A percentile compares a stretch with the other conserved stretches of the same genome.
Conservation (phyloP, 2,113 vertebrate species). For the Taurulus bubalis region DNA sequence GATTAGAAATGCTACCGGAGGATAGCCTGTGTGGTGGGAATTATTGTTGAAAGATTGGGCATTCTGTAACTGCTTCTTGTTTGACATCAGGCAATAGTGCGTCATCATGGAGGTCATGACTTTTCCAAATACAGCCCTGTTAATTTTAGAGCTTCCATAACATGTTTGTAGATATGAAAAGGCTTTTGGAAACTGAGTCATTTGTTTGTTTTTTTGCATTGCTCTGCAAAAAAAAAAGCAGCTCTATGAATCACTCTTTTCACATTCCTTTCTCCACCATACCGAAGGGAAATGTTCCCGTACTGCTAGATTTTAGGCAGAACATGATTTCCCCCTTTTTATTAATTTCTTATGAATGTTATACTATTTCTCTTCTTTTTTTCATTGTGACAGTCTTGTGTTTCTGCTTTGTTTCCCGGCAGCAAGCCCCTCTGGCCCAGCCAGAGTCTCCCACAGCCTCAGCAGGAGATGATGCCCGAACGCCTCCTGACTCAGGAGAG, state of each 20-base stretch:
- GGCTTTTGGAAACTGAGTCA: slow-evolving; percentile 30
- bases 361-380: not conserved
- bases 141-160: slow-evolving; percentile 20
- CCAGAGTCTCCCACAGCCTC: slow-evolving; percentile 95
- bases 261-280: not conserved
- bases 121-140: slow-evolving; percentile 17
- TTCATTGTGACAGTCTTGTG: not conserved
- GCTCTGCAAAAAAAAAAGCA: slow-evolving; percentile 18
- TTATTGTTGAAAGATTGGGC: not conserved
- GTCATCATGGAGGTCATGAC: slow-evolving; percentile 26
- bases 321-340: not conserved
- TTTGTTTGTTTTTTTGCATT: slow-evolving; percentile 15
- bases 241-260: slow-evolving; percentile 25
- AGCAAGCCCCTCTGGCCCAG: slow-evolving; percentile 93
- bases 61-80: not conserved
- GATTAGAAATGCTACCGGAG: not conserved
- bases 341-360: not conserved
- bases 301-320: not conserved
- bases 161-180: slow-evolving; percentile 12
- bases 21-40: not conserved
- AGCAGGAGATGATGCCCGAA: slow-evolving; percentile 90
- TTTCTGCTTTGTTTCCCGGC: slow-evolving; percentile 21
- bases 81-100: slow-evolving; percentile 1
- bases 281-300: not conserved
- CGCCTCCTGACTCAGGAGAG: slow-evolving; percentile 91